Evolutionary conservation across 1,140 invertebrate species (phyloP), one percentile per base, ranked within the genome.

Genomic region (Papilio dardanus): DNA sequence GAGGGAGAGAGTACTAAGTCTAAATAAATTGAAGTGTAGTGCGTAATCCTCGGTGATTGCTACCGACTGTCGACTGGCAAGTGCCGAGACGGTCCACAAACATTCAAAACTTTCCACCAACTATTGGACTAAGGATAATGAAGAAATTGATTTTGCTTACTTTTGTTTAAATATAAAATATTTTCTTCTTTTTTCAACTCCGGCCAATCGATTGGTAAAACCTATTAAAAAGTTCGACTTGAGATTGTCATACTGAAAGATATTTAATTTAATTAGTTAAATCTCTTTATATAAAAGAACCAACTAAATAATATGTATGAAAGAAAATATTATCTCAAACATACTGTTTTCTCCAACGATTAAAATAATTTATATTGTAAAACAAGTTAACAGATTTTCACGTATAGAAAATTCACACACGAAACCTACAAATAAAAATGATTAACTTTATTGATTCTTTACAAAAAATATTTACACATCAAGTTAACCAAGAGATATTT

Each of bases 61-160:
- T 24, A 19, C 46, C 46, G 19, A 42, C 33, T 35, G 33, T 35
- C 33, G 33, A 35, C 33, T 1, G 33, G 0, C 33, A 2, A 42
- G 19, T 54, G 46, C 7, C 46, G 46, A 54, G 46, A 54, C 46
- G 3, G 2, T 54, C 46, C 46, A 54, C 46, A 54, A 54, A 54
- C 46, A 54, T 54, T 54, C 3, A 54, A 21, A 54, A 54, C 46
- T 54, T 54, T 54, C 46, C 46, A 54, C 46, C n/a, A 21, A 54
- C 46, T 54, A 54, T 54, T 54, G 21, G 2, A 54, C 46, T 0
- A 54, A 54, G 46, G 19, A 54, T 50, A 50, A 50, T 21, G 42
- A 19, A 46, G 42, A 12, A 50, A 50, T 21, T 50, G 19, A 21
- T 6, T 50, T 50, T 4, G 16, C n/a, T 50, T 50, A 21, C 46